A percentile compares a stretch with the other conserved stretches of the same genome.
phyloP scores from a whole-genome alignment of 1,140 invertebrate species.

The Pseudomyrmex cubaensis region DNA sequence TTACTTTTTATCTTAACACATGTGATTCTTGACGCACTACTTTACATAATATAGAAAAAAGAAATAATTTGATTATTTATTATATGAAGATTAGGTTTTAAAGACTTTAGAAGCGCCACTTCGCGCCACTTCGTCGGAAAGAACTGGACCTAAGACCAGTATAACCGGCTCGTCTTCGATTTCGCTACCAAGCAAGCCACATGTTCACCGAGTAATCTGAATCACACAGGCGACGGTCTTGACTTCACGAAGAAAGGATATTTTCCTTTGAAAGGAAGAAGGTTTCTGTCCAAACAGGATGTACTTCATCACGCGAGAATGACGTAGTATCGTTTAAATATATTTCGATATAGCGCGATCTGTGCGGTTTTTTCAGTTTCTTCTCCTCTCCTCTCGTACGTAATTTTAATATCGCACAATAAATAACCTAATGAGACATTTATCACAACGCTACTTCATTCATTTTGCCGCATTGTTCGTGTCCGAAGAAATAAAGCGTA shows the following conservation, averaged over 20 bases:
- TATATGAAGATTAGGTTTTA: not conserved
- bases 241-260: conserved; percentile 36
- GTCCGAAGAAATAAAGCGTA: conserved; percentile 10
- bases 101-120: not conserved
- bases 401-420: conserved; percentile 35
- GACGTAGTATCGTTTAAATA: conserved; percentile 5
- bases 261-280: conserved; percentile 35
- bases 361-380: conserved; percentile 19
- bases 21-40: no score
- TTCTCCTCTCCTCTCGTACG: not conserved
- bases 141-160: not conserved
- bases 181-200: conserved; percentile 17
- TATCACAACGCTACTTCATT: conserved; percentile 14
- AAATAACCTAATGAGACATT: conserved; percentile 46
- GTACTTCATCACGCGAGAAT: conserved; percentile 48
- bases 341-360: not conserved
- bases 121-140: not conserved
- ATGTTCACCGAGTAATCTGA: conserved; percentile 21
- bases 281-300: conserved; percentile 36
- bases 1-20: no score
- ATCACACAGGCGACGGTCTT: conserved; percentile 33
- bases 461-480: conserved; percentile 15
- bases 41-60: no score
- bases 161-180: conserved; percentile 30
- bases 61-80: not conserved